Conservation (phyloP, 1,140 invertebrate genomes). For the Anthonomus grandis region DNA sequence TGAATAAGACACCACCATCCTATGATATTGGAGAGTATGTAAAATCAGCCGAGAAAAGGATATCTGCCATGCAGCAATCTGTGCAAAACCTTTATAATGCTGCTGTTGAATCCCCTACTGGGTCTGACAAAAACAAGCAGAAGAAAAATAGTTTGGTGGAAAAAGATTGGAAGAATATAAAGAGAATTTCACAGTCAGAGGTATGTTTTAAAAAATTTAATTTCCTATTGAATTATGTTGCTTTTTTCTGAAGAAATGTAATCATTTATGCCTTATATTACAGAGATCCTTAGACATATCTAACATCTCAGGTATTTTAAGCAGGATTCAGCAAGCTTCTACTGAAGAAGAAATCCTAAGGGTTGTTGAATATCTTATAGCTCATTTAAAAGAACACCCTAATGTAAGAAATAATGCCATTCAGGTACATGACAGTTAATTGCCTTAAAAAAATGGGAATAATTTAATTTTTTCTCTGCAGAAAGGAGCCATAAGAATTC, state of each 20-base stretch:
- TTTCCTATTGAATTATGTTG: no score
- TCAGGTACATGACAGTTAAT: conserved; percentile 59
- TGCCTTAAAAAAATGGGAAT: not conserved
- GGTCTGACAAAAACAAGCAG: not conserved
- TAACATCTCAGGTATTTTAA: conserved; percentile 1
- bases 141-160: conserved; percentile 11
- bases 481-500: conserved; percentile 61
- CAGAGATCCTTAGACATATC: conserved; percentile 1
- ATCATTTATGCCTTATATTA: not conserved
- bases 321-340: not conserved
- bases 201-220: not conserved
- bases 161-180: conserved; percentile 4
- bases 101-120: not conserved
- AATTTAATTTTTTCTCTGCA: conserved; percentile 40
- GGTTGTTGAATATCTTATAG: conserved; percentile 57
- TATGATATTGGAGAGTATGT: conserved; percentile 16
- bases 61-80: conserved; percentile 5
- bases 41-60: conserved; percentile 9
- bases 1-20: conserved; percentile 9
- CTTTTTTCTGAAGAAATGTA: not conserved
- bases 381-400: conserved; percentile 68
- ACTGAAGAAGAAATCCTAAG: conserved; percentile 30
- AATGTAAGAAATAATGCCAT: conserved; percentile 67
- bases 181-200: conserved; percentile 7
- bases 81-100: conserved; percentile 10